phyloP scores from a whole-genome alignment of 2,888 invertebrate genomes.

The Nysson spinosus region DNA sequence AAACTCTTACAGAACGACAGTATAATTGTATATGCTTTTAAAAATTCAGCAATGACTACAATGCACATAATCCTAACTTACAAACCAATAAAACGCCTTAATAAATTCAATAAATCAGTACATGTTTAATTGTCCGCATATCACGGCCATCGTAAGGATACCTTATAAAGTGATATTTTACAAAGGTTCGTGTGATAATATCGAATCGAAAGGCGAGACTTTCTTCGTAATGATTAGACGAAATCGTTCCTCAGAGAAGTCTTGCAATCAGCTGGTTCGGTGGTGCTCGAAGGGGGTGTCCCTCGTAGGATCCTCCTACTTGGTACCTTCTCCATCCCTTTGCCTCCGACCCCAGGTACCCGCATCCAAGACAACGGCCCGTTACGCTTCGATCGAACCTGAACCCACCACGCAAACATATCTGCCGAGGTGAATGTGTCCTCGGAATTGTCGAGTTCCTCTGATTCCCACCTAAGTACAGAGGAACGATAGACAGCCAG shows the following conservation, averaged over 20 bases:
- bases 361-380: slow-evolving; percentile 76
- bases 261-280: slow-evolving; percentile 56
- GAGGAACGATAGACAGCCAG: slow-evolving; percentile 1
- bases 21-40: too few relatives aligned
- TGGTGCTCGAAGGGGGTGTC: slow-evolving; percentile 44
- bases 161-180: too few relatives aligned
- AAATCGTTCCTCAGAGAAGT: slow-evolving; percentile 18
- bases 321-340: slow-evolving; percentile 53
- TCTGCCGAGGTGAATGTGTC: slow-evolving; percentile 66
- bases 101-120: too few relatives aligned
- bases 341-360: slow-evolving; percentile 69
- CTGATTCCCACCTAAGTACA: slow-evolving; percentile 42
- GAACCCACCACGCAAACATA: slow-evolving; percentile 73
- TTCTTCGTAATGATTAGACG: slow-evolving; percentile 1
- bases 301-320: slow-evolving; percentile 49
- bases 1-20: too few relatives aligned
- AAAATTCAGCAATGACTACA: too few relatives aligned
- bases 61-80: too few relatives aligned
- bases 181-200: too few relatives aligned
- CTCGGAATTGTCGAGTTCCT: slow-evolving; percentile 52
- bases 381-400: slow-evolving; percentile 75
- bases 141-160: too few relatives aligned
- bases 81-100: too few relatives aligned
- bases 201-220: not conserved
- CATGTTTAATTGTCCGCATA: too few relatives aligned